A percentile compares a stretch with the other conserved stretches of the same genome.
Evolutionary conservation across 2,888 invertebrate genomes (phyloP).

Genomic region (Melolontha melolontha): DNA sequence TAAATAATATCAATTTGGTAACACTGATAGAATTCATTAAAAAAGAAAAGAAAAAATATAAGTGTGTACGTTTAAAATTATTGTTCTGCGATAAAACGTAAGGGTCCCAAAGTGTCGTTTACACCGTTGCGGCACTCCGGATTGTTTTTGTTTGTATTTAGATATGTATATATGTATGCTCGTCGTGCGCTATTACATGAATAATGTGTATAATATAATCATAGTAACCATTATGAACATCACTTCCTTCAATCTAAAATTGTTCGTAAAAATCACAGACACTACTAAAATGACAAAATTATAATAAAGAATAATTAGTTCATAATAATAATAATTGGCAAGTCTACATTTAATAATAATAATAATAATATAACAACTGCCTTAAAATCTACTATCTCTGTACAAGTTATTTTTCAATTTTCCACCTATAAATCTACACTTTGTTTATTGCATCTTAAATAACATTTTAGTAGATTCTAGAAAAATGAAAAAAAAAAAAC

Average conservation of each 20-base stretch:
- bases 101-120: slow-evolving; percentile 7
- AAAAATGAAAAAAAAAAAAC: slow-evolving; percentile 11
- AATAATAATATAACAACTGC: too few relatives aligned
- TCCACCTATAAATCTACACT: too few relatives aligned
- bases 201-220: too few relatives aligned
- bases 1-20: slow-evolving; percentile 36
- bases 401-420: too few relatives aligned
- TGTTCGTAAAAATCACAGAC: slow-evolving; percentile 36
- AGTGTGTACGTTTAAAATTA: background rate
- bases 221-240: too few relatives aligned
- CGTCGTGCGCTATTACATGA: too few relatives aligned
- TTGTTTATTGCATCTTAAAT: too few relatives aligned
- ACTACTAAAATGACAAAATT: slow-evolving; percentile 26
- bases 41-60: background rate
- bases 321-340: slow-evolving; percentile 24
- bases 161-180: background rate
- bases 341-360: slow-evolving; percentile 22
- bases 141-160: slow-evolving; percentile 7
- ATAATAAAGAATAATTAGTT: slow-evolving; percentile 15
- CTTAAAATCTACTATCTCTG: too few relatives aligned
- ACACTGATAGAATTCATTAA: slow-evolving; percentile 4
- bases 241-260: background rate
- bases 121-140: slow-evolving; percentile 27
- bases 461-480: background rate
- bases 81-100: slow-evolving; percentile 1